Evolutionary conservation across 1,140 invertebrate genomes (phyloP).

Genomic region (Neelides sp.): DNA sequence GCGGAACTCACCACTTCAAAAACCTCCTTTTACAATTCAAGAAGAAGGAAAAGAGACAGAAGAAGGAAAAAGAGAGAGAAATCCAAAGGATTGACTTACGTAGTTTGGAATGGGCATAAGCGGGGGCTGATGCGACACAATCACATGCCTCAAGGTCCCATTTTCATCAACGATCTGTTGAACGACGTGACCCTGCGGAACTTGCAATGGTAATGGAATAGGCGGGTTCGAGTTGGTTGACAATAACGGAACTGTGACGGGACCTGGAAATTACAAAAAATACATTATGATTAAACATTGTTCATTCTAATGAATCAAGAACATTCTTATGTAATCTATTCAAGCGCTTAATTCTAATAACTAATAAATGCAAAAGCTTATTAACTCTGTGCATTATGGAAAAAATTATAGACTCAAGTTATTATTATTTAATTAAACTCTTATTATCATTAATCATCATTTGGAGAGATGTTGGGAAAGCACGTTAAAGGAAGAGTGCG

Average conservation of each 20-base stretch:
- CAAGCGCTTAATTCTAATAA: too few species aligned
- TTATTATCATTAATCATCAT: too few species aligned
- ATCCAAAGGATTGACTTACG: slow-evolving; percentile 40
- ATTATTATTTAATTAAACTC: too few species aligned
- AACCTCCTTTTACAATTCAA: background rate
- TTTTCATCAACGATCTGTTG: slow-evolving; percentile 80
- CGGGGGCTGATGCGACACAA: slow-evolving; percentile 57
- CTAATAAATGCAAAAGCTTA: too few species aligned
- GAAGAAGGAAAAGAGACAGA: background rate
- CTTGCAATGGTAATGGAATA: slow-evolving; percentile 71
- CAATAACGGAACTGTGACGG: slow-evolving; percentile 71
- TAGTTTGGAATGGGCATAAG: slow-evolving; percentile 46
- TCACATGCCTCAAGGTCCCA: slow-evolving; percentile 69
- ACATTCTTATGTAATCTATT: too few species aligned
- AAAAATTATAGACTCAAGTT: too few species aligned
- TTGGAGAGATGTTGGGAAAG: too few species aligned
- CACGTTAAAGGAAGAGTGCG: too few species aligned
- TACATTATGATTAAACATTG: background rate
- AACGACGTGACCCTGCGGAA: slow-evolving; percentile 74
- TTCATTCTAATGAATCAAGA: too few species aligned
- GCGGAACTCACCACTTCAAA: too few species aligned
- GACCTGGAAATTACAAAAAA: slow-evolving; percentile 38
- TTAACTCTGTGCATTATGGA: too few species aligned
- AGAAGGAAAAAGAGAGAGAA: background rate
- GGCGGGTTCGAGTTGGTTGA: slow-evolving; percentile 61